phyloP scores from a whole-genome alignment of 2,797 vertebrate species.

The Parauchenoglanis punctatus region DNA sequence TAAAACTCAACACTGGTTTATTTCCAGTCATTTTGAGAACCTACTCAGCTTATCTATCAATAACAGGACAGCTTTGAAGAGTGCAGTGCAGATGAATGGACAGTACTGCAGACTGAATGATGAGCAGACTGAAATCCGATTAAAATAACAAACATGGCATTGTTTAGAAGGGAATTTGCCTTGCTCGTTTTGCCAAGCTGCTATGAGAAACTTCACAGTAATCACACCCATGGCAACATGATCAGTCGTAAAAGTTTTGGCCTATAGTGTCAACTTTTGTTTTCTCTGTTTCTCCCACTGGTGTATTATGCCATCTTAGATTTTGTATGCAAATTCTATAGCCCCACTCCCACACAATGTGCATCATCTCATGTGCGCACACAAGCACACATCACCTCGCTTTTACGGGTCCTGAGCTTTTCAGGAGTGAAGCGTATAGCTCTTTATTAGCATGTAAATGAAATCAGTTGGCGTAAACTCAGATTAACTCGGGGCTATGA shows the following conservation, averaged over 20 bases:
- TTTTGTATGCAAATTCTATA: constrained; percentile 21
- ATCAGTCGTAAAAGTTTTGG: background rate
- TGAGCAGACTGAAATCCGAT: background rate
- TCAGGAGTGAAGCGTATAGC: constrained; percentile 6
- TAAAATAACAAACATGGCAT: constrained; percentile 11
- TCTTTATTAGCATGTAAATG: constrained; percentile 51
- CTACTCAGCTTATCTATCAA: background rate
- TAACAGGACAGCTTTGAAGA: background rate
- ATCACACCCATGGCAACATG: background rate
- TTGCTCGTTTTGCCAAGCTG: background rate
- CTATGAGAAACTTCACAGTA: background rate
- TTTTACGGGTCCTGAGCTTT: constrained; percentile 24
- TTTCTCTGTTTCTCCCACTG: constrained; percentile 1
- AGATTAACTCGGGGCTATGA: constrained; percentile 41
- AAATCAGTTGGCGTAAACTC: constrained; percentile 42
- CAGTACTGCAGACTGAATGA: background rate
- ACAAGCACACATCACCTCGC: constrained; percentile 12
- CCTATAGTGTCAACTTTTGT: too few species aligned
- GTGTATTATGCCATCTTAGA: background rate
- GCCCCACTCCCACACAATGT: background rate
- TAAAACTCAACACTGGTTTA: background rate
- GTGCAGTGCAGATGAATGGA: background rate
- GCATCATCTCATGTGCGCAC: background rate
- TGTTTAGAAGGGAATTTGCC: background rate
- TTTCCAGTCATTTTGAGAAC: background rate